phyloP scores from a whole-genome alignment of 2,797 vertebrate genomes.

The Columba guinea region DNA sequence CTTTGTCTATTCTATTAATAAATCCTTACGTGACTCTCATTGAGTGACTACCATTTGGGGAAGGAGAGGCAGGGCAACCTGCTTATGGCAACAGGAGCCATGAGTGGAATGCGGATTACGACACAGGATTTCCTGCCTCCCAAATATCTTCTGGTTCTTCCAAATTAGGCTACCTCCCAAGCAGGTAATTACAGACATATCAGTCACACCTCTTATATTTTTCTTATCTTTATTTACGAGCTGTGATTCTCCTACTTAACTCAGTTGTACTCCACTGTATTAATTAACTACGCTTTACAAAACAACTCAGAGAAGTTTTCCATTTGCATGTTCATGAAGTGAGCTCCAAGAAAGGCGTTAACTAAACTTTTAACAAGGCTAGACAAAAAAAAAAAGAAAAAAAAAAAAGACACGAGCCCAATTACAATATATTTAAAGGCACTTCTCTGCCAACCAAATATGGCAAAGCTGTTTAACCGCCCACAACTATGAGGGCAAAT shows the following conservation, averaged over 20 bases:
- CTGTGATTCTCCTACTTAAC: constrained; percentile 10
- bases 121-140: constrained; percentile 42
- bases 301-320: background rate
- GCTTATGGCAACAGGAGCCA: background rate
- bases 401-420: background rate
- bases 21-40: background rate
- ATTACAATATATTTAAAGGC: constrained; percentile 11
- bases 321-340: background rate
- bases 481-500: constrained; percentile 4
- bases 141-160: constrained; percentile 33
- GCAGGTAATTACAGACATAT: constrained; percentile 29
- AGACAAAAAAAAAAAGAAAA: background rate
- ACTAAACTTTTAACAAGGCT: background rate
- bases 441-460: constrained; percentile 2
- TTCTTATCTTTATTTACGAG: constrained; percentile 51
- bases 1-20: background rate
- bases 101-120: background rate
- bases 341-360: background rate
- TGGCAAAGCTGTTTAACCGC: background rate
- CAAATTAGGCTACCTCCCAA: constrained; percentile 4
- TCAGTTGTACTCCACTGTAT: background rate
- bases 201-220: constrained; percentile 30
- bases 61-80: background rate
- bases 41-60: background rate
- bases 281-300: constrained; percentile 29